These are phyloP conservation scores for Aphidius colemani DNA, from an alignment of 2,888 invertebrate species.

Conservation along the genomic window DNA sequence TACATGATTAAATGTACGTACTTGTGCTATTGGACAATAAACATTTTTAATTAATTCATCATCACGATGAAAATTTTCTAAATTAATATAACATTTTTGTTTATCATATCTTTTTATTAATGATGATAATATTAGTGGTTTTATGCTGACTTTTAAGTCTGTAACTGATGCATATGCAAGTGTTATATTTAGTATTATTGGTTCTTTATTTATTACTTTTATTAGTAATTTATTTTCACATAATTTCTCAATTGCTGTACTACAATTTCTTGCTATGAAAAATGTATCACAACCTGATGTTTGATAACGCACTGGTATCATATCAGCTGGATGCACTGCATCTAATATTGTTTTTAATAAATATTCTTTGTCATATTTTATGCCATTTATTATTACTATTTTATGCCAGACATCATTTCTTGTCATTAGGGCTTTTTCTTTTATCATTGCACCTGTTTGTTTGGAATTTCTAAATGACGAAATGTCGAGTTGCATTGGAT, in stretches of 20 bases:
- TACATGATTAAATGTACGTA: constrained; percentile 61
- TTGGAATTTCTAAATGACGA: too few species aligned
- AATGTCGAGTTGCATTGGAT: too few species aligned
- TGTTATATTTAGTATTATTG: constrained; percentile 54
- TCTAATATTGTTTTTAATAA: constrained; percentile 60
- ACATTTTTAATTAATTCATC: constrained; percentile 53
- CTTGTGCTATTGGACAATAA: constrained; percentile 61
- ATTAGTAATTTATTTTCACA: constrained; percentile 60
- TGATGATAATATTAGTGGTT: constrained; percentile 57
- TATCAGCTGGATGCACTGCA: constrained; percentile 60
- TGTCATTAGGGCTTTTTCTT: constrained; percentile 50
- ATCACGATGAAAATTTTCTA: constrained; percentile 61
- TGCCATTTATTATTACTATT: constrained; percentile 49
- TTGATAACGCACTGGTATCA: constrained; percentile 62
- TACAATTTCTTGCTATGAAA: constrained; percentile 62
- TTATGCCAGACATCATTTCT: constrained; percentile 54
- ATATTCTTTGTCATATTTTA: constrained; percentile 50
- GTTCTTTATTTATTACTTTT: constrained; percentile 43
- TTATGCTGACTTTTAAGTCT: constrained; percentile 61
- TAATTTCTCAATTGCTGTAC: constrained; percentile 60
- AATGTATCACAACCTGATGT: constrained; percentile 51
- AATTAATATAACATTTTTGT: constrained; percentile 51
- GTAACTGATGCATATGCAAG: constrained; percentile 59
- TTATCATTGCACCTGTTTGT: constrained; percentile 43
- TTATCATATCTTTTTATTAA: constrained; percentile 56